Evolutionary conservation across 2,888 invertebrate species (phyloP), one percentile per base, ranked within the genome.

Genomic region (Drosophila picticornis): DNA sequence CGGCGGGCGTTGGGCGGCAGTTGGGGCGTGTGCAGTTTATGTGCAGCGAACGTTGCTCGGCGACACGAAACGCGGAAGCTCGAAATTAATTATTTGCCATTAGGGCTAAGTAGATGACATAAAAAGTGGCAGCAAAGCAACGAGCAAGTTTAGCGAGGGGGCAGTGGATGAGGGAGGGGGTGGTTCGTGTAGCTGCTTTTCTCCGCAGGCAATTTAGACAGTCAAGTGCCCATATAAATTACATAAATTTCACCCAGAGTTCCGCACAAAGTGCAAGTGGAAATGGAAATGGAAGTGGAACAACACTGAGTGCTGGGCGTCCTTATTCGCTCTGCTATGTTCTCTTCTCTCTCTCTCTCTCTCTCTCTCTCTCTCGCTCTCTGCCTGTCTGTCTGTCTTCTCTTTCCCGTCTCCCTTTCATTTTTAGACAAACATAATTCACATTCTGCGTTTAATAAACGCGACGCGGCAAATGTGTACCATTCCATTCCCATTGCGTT

Each of bases 61-160:
- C 69, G 82, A 75, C 79, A 81, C 80, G 84, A 90, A 91, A 91
- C 90, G 91, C 90, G 91, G 91, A 93, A 90, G 88, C 82, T 91
- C 88, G 92, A 93, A 93, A 93, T 93, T 93, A 93, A 93, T 93
- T 93, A 93, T 93, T 93, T 93, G 93, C 93, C 93, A 93, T 93
- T 93, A 93, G 91, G 92, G 91, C 92, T 92, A 92, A 93, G 93
- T 92, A 92, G 91, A 92, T 91, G 91, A 91, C 91, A 91, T 92
- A 93, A 93, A 93, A 92, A 88, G 87, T 87, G 85, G 77, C 82
- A 83, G 75, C 75, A 81, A 40, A 77, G 64, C 76, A 70, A 27
- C 55, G 46, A 32, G 38, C 64, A 31, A 29, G 36, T 36, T 29
- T 31, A 11, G 27, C 46, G 7, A 32, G 4, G 25, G n/a, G 19